Base-by-base conservation (phyloP, 2,888 invertebrate genomes). In the Argynnis bischoffii region DNA sequence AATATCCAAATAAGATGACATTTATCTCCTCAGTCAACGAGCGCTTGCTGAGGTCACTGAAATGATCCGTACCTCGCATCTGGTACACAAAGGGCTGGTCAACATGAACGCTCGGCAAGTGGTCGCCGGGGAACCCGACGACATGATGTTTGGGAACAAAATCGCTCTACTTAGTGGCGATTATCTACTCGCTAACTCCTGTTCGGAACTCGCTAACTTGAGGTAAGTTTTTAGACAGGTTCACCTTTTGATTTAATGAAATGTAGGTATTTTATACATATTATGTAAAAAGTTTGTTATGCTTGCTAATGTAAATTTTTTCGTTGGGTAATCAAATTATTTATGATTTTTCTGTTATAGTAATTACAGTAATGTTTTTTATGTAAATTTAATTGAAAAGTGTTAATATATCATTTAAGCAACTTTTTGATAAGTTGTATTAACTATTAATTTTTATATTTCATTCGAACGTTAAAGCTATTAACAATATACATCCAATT, bases 61-160 rank as follows among this genome's bases (percentile, higher is more conserved):
- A 93, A 98, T 99, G 97, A 98, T 99, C 73, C 95, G 98, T 57
- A 98, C 98, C 0, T 97, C 98, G 21, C 97, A 98, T 84, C 92
- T 98, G 72, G 97, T 99, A 15, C 99, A 99, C 89, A 97, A 96
- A 83, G 97, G 95, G 5, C 93, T 98, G 69, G 96, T 98, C 21
- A 98, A 98, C 86, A 94, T 97, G 81, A 95, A 96, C 84, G 93
- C 94, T 1, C 82, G 92, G 4, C 95, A 95, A 78, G 93, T 94
- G 0, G 81, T 89, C 51, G 89, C 91, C 0, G 89, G 92, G 64
- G 94, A 94, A 53, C 92, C 94, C 0, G 90, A 94, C 48, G 97
- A 98, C 81, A 96, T 98, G 96, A 96, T 97, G 81, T 98, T 98
- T 87, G 98, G 98, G 8, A 99, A 99, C 88, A 99, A 98, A 93